Evolutionary conservation across 92 coral and sea anemone species (phyloP).

Genomic region (Palythoa heliodiscus): DNA sequence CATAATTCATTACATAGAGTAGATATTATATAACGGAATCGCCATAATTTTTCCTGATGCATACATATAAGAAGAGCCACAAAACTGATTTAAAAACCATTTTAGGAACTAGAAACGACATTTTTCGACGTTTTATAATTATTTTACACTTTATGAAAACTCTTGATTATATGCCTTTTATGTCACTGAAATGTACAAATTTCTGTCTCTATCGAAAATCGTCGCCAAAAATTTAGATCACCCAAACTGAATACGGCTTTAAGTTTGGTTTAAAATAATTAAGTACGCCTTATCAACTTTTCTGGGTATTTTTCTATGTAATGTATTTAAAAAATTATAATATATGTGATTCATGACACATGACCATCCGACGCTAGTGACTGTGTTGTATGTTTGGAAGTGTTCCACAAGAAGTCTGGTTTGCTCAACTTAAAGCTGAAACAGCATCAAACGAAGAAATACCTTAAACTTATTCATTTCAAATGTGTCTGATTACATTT

Average conservation of each 20-base stretch:
- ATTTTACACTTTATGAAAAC: not conserved
- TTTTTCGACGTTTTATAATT: not conserved
- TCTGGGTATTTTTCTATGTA: not conserved
- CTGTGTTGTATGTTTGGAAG: not conserved
- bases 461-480: not conserved
- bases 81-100: not conserved
- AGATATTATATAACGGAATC: not conserved
- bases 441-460: not conserved
- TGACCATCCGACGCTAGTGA: not conserved
- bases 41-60: not conserved
- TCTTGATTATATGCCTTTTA: not conserved
- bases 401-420: slow-evolving; percentile 24
- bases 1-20: no score
- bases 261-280: not conserved
- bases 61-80: not conserved
- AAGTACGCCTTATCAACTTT: not conserved
- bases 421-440: slow-evolving; percentile 15
- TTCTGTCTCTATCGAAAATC: not conserved
- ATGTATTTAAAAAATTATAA: not conserved
- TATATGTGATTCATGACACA: not conserved
- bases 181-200: not conserved
- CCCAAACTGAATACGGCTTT: not conserved
- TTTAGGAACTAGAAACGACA: not conserved
- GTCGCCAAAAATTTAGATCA: not conserved
- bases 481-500: not conserved